These are phyloP conservation scores for Diarsia rubi DNA, from an alignment of 2,888 invertebrate genomes.

Conservation along the genomic window DNA sequence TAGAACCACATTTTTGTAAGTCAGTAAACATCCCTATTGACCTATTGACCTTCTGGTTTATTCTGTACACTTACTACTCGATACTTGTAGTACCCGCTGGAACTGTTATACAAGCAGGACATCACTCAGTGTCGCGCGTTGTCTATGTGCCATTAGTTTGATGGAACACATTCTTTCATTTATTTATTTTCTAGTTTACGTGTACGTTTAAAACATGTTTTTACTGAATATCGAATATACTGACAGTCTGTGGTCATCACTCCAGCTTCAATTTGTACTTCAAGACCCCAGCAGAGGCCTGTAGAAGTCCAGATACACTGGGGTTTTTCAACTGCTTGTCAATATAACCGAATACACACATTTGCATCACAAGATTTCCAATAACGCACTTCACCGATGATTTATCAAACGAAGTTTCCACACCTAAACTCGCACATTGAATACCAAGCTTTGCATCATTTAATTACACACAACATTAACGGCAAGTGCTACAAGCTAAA, in stretches of 20 bases:
- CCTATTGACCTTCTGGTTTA: slow-evolving; percentile 6
- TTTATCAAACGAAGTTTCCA: not conserved
- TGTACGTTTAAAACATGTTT: not conserved
- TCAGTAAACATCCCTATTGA: too few species aligned
- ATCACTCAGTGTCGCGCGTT: slow-evolving; percentile 48
- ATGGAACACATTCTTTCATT: slow-evolving; percentile 28
- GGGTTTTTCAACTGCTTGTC: not conserved
- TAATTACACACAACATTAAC: slow-evolving; percentile 14
- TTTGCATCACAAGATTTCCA: not conserved
- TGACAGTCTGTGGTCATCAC: not conserved
- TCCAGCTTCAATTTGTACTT: not conserved
- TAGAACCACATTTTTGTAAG: too few species aligned
- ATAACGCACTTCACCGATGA: not conserved
- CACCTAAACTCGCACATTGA: not conserved
- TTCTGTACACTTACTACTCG: not conserved
- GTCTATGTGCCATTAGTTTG: slow-evolving; percentile 32
- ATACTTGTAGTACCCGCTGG: slow-evolving; percentile 4
- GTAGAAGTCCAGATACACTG: too few species aligned
- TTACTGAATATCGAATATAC: not conserved
- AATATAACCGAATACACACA: not conserved
- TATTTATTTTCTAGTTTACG: slow-evolving; percentile 9
- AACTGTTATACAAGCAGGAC: slow-evolving; percentile 10
- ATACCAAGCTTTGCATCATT: slow-evolving; percentile 8
- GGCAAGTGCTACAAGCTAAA: slow-evolving; percentile 16
- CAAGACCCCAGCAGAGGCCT: not conserved